These are phyloP conservation scores for Vanacampus margaritifer DNA, from an alignment of 2,113 vertebrate genomes.

Conservation along the genomic window DNA sequence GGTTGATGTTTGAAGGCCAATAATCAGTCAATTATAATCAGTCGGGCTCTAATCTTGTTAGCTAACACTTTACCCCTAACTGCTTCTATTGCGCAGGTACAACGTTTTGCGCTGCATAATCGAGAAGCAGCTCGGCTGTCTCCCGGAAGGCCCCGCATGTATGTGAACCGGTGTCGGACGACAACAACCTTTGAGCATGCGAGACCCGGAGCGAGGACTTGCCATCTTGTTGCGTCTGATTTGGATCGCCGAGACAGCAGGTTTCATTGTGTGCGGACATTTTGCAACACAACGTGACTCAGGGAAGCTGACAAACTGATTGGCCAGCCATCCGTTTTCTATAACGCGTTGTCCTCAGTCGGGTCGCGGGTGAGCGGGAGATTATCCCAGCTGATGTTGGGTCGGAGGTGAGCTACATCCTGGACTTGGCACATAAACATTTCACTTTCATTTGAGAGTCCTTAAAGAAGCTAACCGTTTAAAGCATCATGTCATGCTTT, in stretches of 20 bases:
- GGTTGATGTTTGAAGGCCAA: no score
- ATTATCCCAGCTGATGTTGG: no score
- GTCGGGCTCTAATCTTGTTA: no score
- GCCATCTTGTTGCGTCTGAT: neutral
- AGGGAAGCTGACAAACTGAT: no score
- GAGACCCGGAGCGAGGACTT: neutral
- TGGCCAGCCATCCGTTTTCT: neutral
- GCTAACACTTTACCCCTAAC: neutral
- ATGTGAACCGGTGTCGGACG: conserved; percentile 49
- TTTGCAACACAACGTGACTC: neutral
- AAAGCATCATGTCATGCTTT: conserved; percentile 20
- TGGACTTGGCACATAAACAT: no score
- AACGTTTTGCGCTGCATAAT: conserved; percentile 82
- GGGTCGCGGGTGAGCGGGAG: no score
- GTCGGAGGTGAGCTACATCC: no score
- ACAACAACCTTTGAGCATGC: neutral
- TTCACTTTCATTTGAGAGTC: no score
- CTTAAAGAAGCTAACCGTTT: neutral
- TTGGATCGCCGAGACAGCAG: neutral
- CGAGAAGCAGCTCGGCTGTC: conserved; percentile 83
- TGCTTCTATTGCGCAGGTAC: conserved; percentile 62
- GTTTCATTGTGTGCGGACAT: neutral
- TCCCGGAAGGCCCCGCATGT: conserved; percentile 73
- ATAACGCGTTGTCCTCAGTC: neutral
- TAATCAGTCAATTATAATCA: no score